Evolutionary conservation across 2,888 invertebrate genomes (phyloP), one percentile per base, ranked within the genome.

Genomic region (Xestia ashworthii): DNA sequence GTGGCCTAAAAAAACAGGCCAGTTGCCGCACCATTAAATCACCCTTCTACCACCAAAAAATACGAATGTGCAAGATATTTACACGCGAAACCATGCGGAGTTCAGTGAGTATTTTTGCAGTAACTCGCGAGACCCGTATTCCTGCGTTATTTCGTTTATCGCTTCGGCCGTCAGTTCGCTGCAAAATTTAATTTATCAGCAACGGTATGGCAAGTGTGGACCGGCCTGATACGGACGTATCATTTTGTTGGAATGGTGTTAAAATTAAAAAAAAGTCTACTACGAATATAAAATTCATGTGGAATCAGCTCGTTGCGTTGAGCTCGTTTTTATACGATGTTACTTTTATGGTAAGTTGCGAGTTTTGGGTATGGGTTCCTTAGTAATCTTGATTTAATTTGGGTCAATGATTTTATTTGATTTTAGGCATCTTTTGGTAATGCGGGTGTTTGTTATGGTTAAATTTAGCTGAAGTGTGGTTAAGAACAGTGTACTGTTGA

Each of bases 131-230:
- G 46, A 48, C 68, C 19, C 58, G 55, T 50, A 22, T 53, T 41
- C 67, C 74, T 48, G 55, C 78, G 73, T 87, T 88, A 89, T 90
- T 88, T 84, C 89, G 88, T 90, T 92, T 91, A 91, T 91, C 87
- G 88, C 80, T 38, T 48, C 69, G 71, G 74, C 83, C 84, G 91
- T 92, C 93, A 91, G 89, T 82, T 87, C 86, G 81, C 76, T 82
- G 80, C 83, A 81, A 90, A 93, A 93, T 93, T 93, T 93, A 93
- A 93, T 93, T 93, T 92, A 89, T 93, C 92, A 93, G 86, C 68
- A 76, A 75, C 71, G 68, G 79, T 74, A 84, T 82, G 75, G 86
- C 87, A 85, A 83, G 87, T 87, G 87, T 78, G 78, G 86, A 88
- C 87, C 83, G 87, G 88, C 84, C 85, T 84, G 78, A 84, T 81